Evolutionary conservation across 2,113 vertebrate species (phyloP).

Genomic region (Datnioides undecimradiatus): DNA sequence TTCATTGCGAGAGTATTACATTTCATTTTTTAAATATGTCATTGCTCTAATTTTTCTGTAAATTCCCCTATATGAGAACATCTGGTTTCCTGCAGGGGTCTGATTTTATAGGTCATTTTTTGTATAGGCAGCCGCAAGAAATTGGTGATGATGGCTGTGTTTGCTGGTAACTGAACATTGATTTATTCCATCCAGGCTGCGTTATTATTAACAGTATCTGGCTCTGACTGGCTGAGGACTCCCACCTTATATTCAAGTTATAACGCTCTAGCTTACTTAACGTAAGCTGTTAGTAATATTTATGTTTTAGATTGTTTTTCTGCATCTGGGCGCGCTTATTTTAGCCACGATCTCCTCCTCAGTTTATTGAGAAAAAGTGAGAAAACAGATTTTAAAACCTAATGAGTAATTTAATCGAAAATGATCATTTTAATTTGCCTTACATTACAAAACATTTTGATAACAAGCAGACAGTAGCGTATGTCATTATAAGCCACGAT

Average conservation of each 20-base stretch:
- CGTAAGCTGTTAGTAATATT: too few species aligned
- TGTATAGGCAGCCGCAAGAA: conserved; percentile 11
- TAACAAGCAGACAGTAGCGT: not conserved
- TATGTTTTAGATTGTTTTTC: not conserved
- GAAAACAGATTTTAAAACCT: too few species aligned
- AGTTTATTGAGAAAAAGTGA: too few species aligned
- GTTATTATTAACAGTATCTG: not conserved
- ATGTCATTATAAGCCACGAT: not conserved
- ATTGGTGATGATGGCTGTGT: conserved; percentile 41
- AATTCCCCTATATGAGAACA: conserved; percentile 15
- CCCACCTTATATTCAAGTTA: too few species aligned
- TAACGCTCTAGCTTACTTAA: too few species aligned
- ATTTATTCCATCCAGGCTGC: conserved; percentile 38
- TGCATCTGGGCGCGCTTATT: not conserved
- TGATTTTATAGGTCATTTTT: conserved; percentile 21
- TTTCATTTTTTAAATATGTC: not conserved
- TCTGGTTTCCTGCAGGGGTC: conserved; percentile 29
- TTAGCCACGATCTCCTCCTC: not conserved
- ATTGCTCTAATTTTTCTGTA: conserved; percentile 14
- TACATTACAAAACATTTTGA: not conserved
- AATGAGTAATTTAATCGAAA: not conserved
- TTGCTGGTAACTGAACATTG: conserved; percentile 3
- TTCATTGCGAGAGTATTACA: not conserved
- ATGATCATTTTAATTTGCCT: not conserved
- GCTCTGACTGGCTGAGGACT: not conserved